phyloP scores from a whole-genome alignment of 2,797 vertebrate species.

The Myioborus miniatus region DNA sequence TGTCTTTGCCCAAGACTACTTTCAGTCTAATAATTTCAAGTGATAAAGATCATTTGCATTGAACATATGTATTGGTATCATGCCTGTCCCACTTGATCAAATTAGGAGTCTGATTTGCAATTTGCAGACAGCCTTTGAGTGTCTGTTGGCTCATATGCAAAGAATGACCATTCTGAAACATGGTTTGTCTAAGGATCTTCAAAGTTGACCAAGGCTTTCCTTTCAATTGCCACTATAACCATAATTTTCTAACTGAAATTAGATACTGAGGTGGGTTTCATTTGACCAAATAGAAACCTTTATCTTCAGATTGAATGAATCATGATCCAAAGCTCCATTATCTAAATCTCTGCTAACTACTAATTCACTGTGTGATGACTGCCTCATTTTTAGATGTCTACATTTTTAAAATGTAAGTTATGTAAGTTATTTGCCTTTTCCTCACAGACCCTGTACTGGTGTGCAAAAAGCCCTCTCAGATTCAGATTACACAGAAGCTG shows the following conservation, averaged over 20 bases:
- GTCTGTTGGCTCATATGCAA: neutral
- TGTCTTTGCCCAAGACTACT: neutral
- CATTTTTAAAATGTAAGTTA: neutral
- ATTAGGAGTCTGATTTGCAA: neutral
- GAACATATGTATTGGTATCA: neutral
- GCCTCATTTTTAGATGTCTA: neutral
- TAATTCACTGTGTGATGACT: neutral
- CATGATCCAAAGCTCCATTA: neutral
- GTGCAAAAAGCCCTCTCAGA: neutral
- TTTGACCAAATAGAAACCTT: neutral
- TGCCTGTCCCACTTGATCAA: neutral
- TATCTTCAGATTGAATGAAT: neutral
- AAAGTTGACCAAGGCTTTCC: neutral
- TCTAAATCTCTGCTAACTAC: neutral
- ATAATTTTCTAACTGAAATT: neutral
- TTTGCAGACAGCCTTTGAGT: neutral
- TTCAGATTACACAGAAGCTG: neutral
- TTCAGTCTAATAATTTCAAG: neutral
- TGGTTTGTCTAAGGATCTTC: neutral
- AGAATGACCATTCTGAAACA: neutral
- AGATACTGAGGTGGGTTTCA: neutral
- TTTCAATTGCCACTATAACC: neutral
- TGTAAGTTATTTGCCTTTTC: neutral
- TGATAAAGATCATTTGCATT: neutral
- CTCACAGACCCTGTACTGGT: neutral